Percentiles rank a stretch among this genome's conserved stretches.
phyloP scores from a whole-genome alignment of 2,797 vertebrate species.

The Schizopygopsis malacanthus region DNA sequence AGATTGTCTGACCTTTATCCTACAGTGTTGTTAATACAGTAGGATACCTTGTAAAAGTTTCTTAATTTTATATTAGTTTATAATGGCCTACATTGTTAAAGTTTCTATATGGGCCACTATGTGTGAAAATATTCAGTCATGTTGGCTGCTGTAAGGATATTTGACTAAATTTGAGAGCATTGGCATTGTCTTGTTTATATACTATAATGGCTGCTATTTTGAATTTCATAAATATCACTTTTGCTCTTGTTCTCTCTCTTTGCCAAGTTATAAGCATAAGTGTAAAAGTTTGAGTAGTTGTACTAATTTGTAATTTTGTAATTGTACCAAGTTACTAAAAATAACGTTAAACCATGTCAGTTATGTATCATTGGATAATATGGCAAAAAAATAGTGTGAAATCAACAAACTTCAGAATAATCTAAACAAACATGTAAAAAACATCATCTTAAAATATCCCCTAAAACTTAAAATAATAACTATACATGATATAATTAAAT shows the following conservation, averaged over 20 bases:
- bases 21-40: background rate
- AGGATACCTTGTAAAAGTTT: background rate
- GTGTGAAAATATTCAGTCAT: background rate
- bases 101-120: background rate
- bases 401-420: background rate
- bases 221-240: background rate
- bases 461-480: no score
- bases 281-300: background rate
- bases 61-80: slow-evolving; percentile 5
- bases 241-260: background rate
- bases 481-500: no score
- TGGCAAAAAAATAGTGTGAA: background rate
- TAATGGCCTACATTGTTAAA: background rate
- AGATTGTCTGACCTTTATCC: background rate
- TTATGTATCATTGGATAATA: background rate
- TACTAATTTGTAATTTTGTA: background rate
- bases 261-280: background rate
- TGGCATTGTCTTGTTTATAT: background rate
- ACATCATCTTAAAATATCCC: no score
- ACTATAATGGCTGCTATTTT: background rate
- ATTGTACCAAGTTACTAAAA: background rate
- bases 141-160: background rate
- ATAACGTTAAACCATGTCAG: background rate
- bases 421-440: no score
- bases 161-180: background rate